A percentile compares a stretch with the other conserved stretches of the same genome.
Conservation (phyloP, 1,140 invertebrate genomes). For the Amphibalanus amphitrite region DNA sequence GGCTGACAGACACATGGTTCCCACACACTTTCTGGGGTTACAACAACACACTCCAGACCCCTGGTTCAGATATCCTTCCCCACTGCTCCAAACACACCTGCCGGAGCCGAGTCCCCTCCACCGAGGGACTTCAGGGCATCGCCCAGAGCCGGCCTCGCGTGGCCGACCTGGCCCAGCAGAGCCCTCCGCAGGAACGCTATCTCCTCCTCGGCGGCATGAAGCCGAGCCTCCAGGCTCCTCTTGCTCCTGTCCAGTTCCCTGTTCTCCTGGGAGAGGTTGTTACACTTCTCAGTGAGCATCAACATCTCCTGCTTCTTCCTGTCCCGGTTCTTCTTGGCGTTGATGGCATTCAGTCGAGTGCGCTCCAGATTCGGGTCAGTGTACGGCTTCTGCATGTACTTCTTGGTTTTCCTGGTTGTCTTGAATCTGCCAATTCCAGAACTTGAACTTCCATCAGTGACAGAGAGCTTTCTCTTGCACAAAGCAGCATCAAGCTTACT, state of each 20-base stretch:
- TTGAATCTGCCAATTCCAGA: background rate
- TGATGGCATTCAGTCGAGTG: slow-evolving; percentile 18
- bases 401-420: background rate
- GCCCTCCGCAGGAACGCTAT: background rate
- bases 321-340: slow-evolving; percentile 19
- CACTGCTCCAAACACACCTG: background rate
- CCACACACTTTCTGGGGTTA: no score
- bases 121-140: background rate
- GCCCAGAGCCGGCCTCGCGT: background rate
- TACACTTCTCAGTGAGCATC: slow-evolving; percentile 5
- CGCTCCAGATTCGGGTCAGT: slow-evolving; percentile 16
- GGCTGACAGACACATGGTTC: no score
- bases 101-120: background rate
- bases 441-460: background rate
- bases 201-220: background rate
- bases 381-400: slow-evolving; percentile 10
- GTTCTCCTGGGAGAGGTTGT: background rate
- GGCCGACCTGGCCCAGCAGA: background rate
- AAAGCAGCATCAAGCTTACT: no score
- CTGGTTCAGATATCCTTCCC: background rate
- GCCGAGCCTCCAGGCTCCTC: background rate
- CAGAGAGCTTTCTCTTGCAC: no score
- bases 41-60: no score
- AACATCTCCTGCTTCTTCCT: slow-evolving; percentile 15
- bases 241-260: background rate